Base-by-base conservation (phyloP, 2,113 vertebrate species). In the Himantopus leucocephalus region DNA sequence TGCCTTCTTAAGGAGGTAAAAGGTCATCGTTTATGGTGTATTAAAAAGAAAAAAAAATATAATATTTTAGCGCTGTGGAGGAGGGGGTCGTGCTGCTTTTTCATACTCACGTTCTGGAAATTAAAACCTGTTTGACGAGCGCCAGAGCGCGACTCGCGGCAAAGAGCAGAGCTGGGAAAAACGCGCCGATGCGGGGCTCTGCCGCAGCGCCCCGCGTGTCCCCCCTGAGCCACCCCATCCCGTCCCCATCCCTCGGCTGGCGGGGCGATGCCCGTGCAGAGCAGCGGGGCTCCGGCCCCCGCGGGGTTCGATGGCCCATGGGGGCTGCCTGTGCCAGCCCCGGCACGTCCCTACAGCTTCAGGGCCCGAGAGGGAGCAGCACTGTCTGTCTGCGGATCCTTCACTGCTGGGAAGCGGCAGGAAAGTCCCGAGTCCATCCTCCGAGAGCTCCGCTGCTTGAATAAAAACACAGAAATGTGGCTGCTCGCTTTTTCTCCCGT, bases 91-190 rank as follows among this genome's bases (percentile, higher is more conserved):
- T n/a, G 90, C 70, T 29, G 73, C 73, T 29, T 68, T 91, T 63
- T 88, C 90, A 18, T 14, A 34, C 63, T 23, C 78, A 3, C 14
- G 1, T 22, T 29, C 83, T 86, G 56, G 80, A 86, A 93, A 92
- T 84, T 55, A 81, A 93, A 96, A 94, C 96, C 95, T 91, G 88
- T 95, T 96, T 91, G 96, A 88, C 87, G 24, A 93, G 92, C 11
- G 26, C 58, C 12, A 2, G 82, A 77, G 55, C 1, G 9, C 7
- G 5, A 29, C 63, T 32, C 10, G 0, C 16, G 12, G 78, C 0
- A 0, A 85, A 48, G 60, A 56, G 59, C 26, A 14, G 39, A 23
- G 71, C 67, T 16, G 81, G 67, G 90, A 37, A 58, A 58, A 73
- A 89, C 0, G 16, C 2, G 4, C 6, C 1, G 3, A 12, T 12